Evolutionary conservation across 2,797 vertebrate genomes (phyloP).

Genomic region (Eospalax fontanierii): DNA sequence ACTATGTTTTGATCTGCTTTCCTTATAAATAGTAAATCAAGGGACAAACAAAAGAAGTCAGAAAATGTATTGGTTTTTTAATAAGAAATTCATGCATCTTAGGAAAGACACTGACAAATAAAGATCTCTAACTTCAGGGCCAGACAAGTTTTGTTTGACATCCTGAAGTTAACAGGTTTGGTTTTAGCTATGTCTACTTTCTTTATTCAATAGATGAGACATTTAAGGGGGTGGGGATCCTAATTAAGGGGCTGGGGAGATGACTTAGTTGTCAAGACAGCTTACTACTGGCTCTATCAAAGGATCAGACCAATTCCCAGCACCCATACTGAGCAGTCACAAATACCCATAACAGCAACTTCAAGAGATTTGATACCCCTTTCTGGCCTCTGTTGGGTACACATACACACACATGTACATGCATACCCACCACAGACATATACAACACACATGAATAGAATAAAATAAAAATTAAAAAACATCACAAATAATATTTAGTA

Average conservation of each 20-base stretch:
- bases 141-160: background rate
- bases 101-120: slow-evolving; percentile 43
- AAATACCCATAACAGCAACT: background rate
- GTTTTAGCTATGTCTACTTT: background rate
- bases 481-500: background rate
- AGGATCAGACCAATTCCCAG: background rate
- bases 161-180: background rate
- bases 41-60: background rate
- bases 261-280: background rate
- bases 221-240: background rate
- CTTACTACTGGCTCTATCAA: background rate
- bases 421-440: background rate
- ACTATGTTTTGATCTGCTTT: background rate
- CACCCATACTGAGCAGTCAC: background rate
- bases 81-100: background rate
- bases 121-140: background rate
- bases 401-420: background rate
- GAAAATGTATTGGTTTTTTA: slow-evolving; percentile 35
- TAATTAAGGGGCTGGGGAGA: background rate
- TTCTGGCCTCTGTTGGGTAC: too few species aligned
- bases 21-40: background rate
- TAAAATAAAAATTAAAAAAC: background rate
- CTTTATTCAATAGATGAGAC: slow-evolving; percentile 3
- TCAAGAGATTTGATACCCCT: background rate
- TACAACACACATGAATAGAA: background rate